Evolutionary conservation across 2,113 vertebrate genomes (phyloP), one percentile per base, ranked within the genome.

Genomic region (rat (Rattus norvegicus)): DNA sequence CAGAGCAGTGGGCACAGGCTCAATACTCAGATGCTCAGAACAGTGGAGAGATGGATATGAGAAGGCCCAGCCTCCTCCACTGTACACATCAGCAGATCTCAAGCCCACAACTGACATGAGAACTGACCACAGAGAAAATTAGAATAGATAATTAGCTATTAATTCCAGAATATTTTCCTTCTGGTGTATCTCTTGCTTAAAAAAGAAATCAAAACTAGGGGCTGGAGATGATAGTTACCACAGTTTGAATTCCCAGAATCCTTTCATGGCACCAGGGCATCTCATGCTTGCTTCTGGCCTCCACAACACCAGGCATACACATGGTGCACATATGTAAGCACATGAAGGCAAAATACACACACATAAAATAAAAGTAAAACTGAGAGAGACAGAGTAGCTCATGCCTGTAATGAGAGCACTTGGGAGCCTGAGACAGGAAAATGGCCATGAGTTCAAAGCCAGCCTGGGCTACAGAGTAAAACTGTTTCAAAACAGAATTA

Each of bases 101-200:
- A 95, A 92, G 54, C 61, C 76, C 54, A 81, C 1, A 76, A 28
- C 65, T 73, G 36, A 22, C 52, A 0, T 30, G 17, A 76, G 79
- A 92, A 59, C 11, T 83, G 90, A 76, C 70, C 75, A 75, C 13
- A 9, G 17, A 93, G 92, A 83, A 76, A 54, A 88, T 77, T 54
- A 81, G 92, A 73, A 63, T 63, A 75, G 47, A 85, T 47, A 30
- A 86, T 8, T 70, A 4, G 36, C 88, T 81, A 65, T 54, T 36
- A 49, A 17, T 76, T 76, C 87, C 80, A 67, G 49, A 69, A 52
- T 94, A 69, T n/a, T 39, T 70, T 43, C 63, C 72, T 47, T 91
- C 30, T n/a, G n/a, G 22, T 77, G 19, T 70, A 36, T 79, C 36
- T 30, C 24, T 81, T 84, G 76, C 47, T 63, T 56, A 59, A 67